Percentiles rank a stretch among this genome's conserved stretches.
These are phyloP conservation scores for Psammodynastes pulverulentus DNA, from an alignment of 2,113 vertebrate species.

Conservation along the genomic window DNA sequence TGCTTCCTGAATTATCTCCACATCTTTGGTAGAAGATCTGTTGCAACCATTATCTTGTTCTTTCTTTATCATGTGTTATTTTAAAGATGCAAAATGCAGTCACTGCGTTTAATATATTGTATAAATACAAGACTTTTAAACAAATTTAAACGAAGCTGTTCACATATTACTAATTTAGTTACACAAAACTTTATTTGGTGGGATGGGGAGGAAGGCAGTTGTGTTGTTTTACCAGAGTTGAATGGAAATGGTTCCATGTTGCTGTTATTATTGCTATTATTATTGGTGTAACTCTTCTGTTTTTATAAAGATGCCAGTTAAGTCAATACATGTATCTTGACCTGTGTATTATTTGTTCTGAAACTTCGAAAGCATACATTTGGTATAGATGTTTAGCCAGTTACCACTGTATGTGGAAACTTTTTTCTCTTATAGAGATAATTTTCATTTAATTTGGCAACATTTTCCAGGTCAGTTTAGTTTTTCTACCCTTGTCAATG, in stretches of 20 bases:
- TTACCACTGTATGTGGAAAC: constrained; percentile 66
- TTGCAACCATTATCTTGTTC: constrained; percentile 93
- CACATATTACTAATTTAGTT: constrained; percentile 63
- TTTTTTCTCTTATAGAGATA: constrained; percentile 32
- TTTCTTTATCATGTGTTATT: constrained; percentile 72
- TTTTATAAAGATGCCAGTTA: constrained; percentile 87
- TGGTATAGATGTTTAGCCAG: constrained; percentile 46
- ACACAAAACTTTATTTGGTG: constrained; percentile 68
- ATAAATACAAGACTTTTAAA: constrained; percentile 72
- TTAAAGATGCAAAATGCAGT: constrained; percentile 44
- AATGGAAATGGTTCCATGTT: constrained; percentile 71
- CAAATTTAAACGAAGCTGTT: constrained; percentile 55
- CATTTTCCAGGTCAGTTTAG: constrained; percentile 44
- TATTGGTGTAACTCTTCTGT: constrained; percentile 77
- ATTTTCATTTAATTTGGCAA: constrained; percentile 55
- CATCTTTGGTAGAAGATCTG: constrained; percentile 71
- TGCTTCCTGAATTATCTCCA: constrained; percentile 32
- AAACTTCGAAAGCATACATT: constrained; percentile 53
- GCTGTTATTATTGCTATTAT: constrained; percentile 32
- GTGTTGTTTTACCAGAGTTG: constrained; percentile 72
- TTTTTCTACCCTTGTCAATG: constrained; percentile 39
- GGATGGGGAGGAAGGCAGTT: constrained; percentile 42
- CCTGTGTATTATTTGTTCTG: constrained; percentile 80
- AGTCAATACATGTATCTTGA: constrained; percentile 75
- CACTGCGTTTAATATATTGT: constrained; percentile 58